Percentiles rank a stretch among this genome's conserved stretches.
Conservation (phyloP, 1,140 invertebrate species). For the Cotesia chilonis region DNA sequence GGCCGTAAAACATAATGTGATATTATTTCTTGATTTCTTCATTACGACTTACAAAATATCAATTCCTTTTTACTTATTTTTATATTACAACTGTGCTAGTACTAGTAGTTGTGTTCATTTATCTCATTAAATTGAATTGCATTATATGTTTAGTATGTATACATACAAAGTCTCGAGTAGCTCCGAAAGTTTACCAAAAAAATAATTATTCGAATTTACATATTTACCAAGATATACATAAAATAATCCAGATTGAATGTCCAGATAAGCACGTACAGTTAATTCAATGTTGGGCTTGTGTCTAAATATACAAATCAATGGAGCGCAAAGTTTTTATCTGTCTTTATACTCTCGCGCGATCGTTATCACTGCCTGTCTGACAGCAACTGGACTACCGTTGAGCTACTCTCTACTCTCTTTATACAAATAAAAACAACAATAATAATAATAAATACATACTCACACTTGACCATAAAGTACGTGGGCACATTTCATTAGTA, state of each 20-base stretch:
- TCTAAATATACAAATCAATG: conserved; percentile 31
- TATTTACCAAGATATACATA: background rate
- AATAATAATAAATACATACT: background rate
- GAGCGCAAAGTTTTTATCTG: conserved; percentile 19
- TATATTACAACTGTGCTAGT: no score
- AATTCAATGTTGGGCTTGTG: conserved; percentile 7
- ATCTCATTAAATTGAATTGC: no score
- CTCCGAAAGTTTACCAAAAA: no score
- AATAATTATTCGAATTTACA: background rate
- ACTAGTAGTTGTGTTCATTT: no score
- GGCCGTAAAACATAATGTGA: no score
- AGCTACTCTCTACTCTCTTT: background rate
- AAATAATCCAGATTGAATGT: background rate
- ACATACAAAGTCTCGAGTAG: no score
- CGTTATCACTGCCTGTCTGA: conserved; percentile 25
- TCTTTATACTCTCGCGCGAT: conserved; percentile 7
- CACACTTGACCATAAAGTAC: background rate
- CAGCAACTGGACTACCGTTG: conserved; percentile 30
- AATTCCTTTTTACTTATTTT: no score
- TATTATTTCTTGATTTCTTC: no score
- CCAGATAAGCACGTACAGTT: background rate
- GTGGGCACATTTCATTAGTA: no score
- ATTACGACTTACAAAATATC: no score
- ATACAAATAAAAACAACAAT: no score
- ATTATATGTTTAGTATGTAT: no score